Base-by-base conservation (phyloP, 1,140 invertebrate species). In the Zaprionus africanus region DNA sequence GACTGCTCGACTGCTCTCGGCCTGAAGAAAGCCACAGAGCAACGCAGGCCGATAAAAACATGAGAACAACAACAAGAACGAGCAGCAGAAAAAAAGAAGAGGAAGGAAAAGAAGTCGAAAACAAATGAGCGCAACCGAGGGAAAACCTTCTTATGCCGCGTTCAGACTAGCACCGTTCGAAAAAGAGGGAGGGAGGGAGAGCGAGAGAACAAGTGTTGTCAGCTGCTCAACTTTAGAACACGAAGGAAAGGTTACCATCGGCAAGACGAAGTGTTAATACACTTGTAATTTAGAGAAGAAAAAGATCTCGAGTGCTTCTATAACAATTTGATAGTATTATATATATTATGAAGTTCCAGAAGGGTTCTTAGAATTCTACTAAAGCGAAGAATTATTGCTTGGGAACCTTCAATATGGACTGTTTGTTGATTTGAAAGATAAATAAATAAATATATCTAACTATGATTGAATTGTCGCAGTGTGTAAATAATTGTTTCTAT, bases 21-120 rank as follows among this genome's bases (percentile, higher is more conserved):
- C 36, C 26, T 81, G 78, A 83, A 88, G 83, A 86, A 86, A 86
- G 84, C 77, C 68, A 71, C 68, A 82, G 74, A 88, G 69, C 72
- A 68, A 7, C 75, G 79, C 80, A 82, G 76, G 34, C 78, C 81
- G 81, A 83, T 83, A 83, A 83, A 83, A 83, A 81, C 81, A 83
- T 53, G 41, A 78, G 61, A 72, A 54, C 59, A 54, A 43, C 63
- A 41, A 51, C 22, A 57, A 58, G 41, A 49, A 67, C 26, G 19
- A 12, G 12, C 0, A 17, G 7, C n/a, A n/a, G n/a, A n/a, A n/a
- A n/a, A n/a, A n/a, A 51, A 51, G 17, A 43, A 24, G 19, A 28
- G 7, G 17, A 58, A 24, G 24, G 13, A 15, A 17, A 41, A 68
- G 67, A 70, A 26, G n/a, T 31, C 53, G 62, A 26, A 49, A 36